Base-by-base conservation (phyloP, 1,140 invertebrate genomes). In the Steinernema khuongi region DNA sequence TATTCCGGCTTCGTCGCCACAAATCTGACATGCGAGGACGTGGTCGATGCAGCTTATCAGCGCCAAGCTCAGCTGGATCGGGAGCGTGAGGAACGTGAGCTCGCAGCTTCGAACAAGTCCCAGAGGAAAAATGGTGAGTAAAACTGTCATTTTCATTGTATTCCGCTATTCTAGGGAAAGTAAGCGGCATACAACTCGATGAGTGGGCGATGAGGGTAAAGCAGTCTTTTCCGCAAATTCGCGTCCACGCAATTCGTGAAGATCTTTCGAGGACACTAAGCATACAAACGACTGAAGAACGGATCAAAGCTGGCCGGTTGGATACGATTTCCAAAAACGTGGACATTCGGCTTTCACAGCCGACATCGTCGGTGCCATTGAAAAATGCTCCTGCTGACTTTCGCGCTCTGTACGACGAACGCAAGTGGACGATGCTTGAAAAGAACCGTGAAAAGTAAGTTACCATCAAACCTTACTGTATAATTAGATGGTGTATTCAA, bases 351-450 rank as follows among this genome's bases (percentile, higher is more conserved):
- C 31, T 50, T 26, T 11, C 17, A 31, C 1, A 44, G 31, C 17
- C 19, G 67, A 1, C 73, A 31, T 36, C 36, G 11, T 1, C 29
- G 1, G 33, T 22, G 11, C 71, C 29, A 14, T 33, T 19, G 26
- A 1, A 22, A 2, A 31, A 76, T 50, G 18, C 32, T 26, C 28
- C 76, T 1, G 22, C 31, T 30, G 60, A 79, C 1, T 77, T 74
- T 70, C 77, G 71, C 22, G 19, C 67, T 19, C 44, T 77, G 0
- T 77, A 67, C 67, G 70, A 77, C 19, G 36, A 68, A 17, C 50
- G 76, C 0, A 77, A 77, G 67, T 77, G 76, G 76, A 29, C 44
- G 11, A 77, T 77, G 76, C 69, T 77, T 22, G 76, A 77, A 60
- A 36, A 19, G 18, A 77, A 77, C 36, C 74, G 76, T 1, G 70